A percentile compares a stretch with the other conserved stretches of the same genome.
phyloP scores from a whole-genome alignment of 2,888 invertebrate genomes.

The Meteorus cinctellus region DNA sequence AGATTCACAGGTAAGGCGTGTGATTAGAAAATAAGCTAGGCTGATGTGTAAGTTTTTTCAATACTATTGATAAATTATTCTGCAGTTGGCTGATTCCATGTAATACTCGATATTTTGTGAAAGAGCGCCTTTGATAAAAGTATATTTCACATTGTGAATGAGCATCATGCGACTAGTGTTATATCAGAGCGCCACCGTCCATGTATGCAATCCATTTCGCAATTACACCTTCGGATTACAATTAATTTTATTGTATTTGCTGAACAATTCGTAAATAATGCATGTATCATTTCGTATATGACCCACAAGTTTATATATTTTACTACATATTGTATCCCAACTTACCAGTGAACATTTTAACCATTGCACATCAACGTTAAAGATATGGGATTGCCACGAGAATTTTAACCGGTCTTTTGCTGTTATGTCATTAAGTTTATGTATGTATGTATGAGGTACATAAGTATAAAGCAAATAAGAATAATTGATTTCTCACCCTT shows the following conservation, averaged over 20 bases:
- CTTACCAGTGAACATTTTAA: too few relatives aligned
- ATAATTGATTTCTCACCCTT: too few relatives aligned
- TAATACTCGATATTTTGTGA: background rate
- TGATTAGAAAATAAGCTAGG: slow-evolving; percentile 52
- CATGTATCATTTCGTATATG: too few relatives aligned
- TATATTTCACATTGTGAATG: background rate
- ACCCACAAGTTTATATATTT: background rate
- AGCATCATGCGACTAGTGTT: background rate
- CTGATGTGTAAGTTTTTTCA: background rate
- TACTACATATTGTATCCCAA: background rate
- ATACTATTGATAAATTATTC: background rate
- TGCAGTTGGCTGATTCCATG: background rate
- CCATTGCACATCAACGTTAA: too few relatives aligned
- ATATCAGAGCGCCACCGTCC: background rate
- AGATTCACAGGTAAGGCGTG: slow-evolving; percentile 68
- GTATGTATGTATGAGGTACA: too few relatives aligned
- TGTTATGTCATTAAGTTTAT: too few relatives aligned
- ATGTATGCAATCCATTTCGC: background rate
- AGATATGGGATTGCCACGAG: too few relatives aligned
- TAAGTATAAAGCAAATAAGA: too few relatives aligned
- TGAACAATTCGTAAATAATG: too few relatives aligned
- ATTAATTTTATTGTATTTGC: background rate
- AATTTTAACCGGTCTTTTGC: too few relatives aligned
- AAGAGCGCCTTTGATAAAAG: background rate
- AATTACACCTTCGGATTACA: background rate